Base-by-base conservation (phyloP, 2,113 vertebrate genomes). In the Sinocyclocheilus grahami region DNA sequence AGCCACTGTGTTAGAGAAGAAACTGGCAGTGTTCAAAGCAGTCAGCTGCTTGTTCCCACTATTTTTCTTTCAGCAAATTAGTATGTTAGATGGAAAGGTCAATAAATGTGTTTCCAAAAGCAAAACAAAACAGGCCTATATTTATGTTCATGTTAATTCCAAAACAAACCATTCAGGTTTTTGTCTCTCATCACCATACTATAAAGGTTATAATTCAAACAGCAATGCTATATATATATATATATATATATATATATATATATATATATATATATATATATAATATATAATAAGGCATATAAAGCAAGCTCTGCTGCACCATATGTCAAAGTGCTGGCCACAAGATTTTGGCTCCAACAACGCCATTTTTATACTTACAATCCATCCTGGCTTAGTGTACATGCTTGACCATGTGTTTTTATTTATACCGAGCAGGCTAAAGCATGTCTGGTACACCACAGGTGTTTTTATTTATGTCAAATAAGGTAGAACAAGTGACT, bases 1-100 rank as follows among this genome's bases (percentile, higher is more conserved):
- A 86, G 76, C 9, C 77, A 42, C 42, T 78, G 24, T 78, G 80
- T 67, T 75, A 60, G 77, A 65, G 46, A 79, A 58, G 65, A 75
- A 55, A 42, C 33, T 48, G 12, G 24, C 83, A 75, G 30, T 27
- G 37, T 46, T 9, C 42, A 60, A 83, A 51, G 14, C 71, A 48
- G 58, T 82, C 69, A 85, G 77, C 48, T 67, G 77, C 46, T 75
- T 62, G 22, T 27, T 60, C 72, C 75, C 55, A 20, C 33, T 10
- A 6, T 65, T 51, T 63, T 48, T 69, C 48, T 74, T 39, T 42
- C n/a, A 53, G 42, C 42, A 30, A 82, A 76, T 74, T 33, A 14
- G 1, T 55, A 37, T 30, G 20, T 27, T 13, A 51, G 37, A 65
- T 82, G 58, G 24, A 85, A 85, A 62, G 5, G 24, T 33, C 72